A percentile compares a stretch with the other conserved stretches of the same genome.
Conservation (phyloP, 2,888 invertebrate species). For the Malthinus flaveolus region DNA sequence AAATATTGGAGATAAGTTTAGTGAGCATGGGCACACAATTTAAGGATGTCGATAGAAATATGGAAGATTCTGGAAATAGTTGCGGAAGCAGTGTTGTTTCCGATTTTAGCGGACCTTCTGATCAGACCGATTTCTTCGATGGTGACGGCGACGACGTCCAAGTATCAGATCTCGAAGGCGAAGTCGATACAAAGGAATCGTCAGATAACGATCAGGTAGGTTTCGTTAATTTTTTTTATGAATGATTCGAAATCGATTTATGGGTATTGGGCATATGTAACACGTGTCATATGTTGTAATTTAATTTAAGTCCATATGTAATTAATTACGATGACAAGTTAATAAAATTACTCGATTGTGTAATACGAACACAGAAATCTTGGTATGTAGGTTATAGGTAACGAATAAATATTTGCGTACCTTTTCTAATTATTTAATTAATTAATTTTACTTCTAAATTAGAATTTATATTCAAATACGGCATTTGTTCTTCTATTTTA, state of each 20-base stretch:
- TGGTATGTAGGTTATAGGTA: conserved; percentile 13
- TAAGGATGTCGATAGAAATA: conserved; percentile 49
- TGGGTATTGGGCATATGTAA: neutral
- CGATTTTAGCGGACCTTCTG: conserved; percentile 50
- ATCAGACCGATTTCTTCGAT: conserved; percentile 58
- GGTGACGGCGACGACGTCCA: conserved; percentile 61
- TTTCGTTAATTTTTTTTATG: neutral
- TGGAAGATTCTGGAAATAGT: conserved; percentile 56
- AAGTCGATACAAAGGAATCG: conserved; percentile 56
- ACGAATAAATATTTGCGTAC: neutral
- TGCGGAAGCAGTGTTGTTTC: conserved; percentile 55
- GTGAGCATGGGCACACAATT: conserved; percentile 52
- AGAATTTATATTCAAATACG: too few relatives aligned
- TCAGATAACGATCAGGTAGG: conserved; percentile 49
- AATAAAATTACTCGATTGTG: conserved; percentile 10
- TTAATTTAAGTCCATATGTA: conserved; percentile 2
- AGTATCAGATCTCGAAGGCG: conserved; percentile 61
- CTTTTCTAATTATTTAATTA: conserved; percentile 4
- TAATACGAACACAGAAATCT: conserved; percentile 2
- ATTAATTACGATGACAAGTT: conserved; percentile 4
- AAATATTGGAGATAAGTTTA: conserved; percentile 22
- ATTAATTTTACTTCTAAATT: neutral
- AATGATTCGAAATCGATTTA: neutral
- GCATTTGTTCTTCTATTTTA: too few relatives aligned
- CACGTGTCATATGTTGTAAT: conserved; percentile 14